Percentiles rank a stretch among this genome's conserved stretches.
Conservation (phyloP, 1,140 invertebrate species). For the Musca domestica region DNA sequence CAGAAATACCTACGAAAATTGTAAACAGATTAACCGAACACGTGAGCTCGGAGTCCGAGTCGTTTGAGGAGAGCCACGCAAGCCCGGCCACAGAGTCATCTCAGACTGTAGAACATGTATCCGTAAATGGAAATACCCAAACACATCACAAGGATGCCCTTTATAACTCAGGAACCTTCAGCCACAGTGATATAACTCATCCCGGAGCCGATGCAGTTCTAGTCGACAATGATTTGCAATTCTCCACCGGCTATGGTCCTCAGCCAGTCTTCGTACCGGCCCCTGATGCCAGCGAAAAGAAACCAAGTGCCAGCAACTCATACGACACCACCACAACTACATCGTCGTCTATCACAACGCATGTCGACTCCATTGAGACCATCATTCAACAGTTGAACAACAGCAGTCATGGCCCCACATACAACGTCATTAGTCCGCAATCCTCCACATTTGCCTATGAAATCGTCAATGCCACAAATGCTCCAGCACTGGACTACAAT, state of each 20-base stretch:
- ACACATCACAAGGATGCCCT: slow-evolving; percentile 39
- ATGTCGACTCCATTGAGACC: slow-evolving; percentile 60
- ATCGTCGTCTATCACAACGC: slow-evolving; percentile 50
- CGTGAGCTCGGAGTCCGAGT: slow-evolving; percentile 42
- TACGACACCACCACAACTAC: slow-evolving; percentile 32
- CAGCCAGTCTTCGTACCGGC: slow-evolving; percentile 43
- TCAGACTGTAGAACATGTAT: background rate
- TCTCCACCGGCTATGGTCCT: slow-evolving; percentile 50
- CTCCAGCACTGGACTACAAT: background rate
- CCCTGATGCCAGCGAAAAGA: slow-evolving; percentile 21
- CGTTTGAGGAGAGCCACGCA: slow-evolving; percentile 35
- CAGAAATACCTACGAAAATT: slow-evolving; percentile 47
- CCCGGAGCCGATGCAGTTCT: slow-evolving; percentile 50
- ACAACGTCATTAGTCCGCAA: slow-evolving; percentile 41
- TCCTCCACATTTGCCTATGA: background rate
- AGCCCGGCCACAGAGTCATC: slow-evolving; percentile 14
- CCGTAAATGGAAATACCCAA: slow-evolving; percentile 20
- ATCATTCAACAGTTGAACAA: slow-evolving; percentile 68
- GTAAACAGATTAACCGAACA: slow-evolving; percentile 31
- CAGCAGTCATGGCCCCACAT: slow-evolving; percentile 52
- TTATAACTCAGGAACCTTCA: slow-evolving; percentile 44
- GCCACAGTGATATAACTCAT: slow-evolving; percentile 52
- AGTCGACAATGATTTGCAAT: slow-evolving; percentile 47
- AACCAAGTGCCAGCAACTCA: background rate
- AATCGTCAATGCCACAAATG: background rate